Percentiles rank a stretch among this genome's conserved stretches.
phyloP scores from a whole-genome alignment of 2,888 invertebrate species.

The Caenorhabditis drosophilae region DNA sequence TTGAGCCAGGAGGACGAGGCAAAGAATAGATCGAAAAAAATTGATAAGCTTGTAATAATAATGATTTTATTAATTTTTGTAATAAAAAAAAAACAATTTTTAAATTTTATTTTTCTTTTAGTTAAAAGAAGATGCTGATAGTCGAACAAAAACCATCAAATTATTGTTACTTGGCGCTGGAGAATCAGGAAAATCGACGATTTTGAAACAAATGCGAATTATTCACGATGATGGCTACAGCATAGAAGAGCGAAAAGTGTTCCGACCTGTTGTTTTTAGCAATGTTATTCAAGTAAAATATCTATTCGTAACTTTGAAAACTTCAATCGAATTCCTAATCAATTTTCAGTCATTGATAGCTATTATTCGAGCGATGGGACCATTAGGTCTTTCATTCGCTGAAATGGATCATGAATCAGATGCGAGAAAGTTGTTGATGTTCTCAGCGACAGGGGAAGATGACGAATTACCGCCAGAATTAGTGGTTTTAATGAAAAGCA shows the following conservation, averaged over 20 bases:
- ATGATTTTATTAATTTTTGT: not conserved
- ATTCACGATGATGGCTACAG: constrained; percentile 35
- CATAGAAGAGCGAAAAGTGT: constrained; percentile 22
- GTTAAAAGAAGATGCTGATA: constrained; percentile 24
- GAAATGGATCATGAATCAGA: constrained; percentile 10
- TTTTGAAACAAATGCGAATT: constrained; percentile 34
- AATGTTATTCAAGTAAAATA: constrained; percentile 25
- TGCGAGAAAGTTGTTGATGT: constrained; percentile 16
- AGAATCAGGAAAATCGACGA: constrained; percentile 39
- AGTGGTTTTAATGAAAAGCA: not conserved
- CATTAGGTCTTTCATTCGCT: constrained; percentile 13
- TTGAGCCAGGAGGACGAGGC: constrained; percentile 26
- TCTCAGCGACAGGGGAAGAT: constrained; percentile 17
- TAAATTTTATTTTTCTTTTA: constrained; percentile 3
- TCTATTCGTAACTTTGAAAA: not conserved
- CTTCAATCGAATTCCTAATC: not conserved
- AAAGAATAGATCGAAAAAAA: constrained; percentile 22
- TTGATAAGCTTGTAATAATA: constrained; percentile 15
- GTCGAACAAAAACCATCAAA: constrained; percentile 12
- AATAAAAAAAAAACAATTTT: not conserved
- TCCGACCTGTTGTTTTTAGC: constrained; percentile 23
- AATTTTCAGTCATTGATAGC: constrained; percentile 25
- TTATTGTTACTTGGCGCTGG: constrained; percentile 33
- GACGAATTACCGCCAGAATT: constrained; percentile 19
- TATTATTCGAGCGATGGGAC: constrained; percentile 20